These are phyloP conservation scores for Pogonophryne albipinna DNA, from an alignment of 2,797 vertebrate species.

Conservation along the genomic window DNA sequence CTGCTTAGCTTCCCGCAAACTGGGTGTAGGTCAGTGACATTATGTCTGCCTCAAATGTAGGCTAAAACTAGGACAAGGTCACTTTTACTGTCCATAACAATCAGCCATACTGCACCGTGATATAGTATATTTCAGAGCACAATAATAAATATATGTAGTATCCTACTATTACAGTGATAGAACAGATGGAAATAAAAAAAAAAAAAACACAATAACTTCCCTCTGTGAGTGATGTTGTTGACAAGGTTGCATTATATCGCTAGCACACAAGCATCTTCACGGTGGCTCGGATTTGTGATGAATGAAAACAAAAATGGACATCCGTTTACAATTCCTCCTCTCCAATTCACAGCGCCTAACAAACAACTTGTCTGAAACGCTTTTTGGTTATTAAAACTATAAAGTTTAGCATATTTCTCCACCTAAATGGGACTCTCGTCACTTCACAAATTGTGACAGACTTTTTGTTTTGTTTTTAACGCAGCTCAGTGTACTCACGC, in stretches of 20 bases:
- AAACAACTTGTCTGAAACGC: neutral
- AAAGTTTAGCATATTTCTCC: too few species aligned
- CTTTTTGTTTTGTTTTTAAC: slow-evolving; percentile 17
- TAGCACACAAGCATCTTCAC: neutral
- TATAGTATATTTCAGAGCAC: too few species aligned
- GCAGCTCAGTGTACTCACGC: slow-evolving; percentile 4
- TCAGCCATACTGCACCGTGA: neutral
- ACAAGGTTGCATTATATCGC: neutral
- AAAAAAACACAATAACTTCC: neutral
- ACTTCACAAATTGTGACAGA: neutral
- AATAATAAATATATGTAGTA: fast-evolving
- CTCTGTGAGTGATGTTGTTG: neutral
- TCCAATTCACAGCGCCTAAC: neutral
- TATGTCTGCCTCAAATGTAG: slow-evolving; percentile 52
- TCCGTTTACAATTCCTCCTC: neutral
- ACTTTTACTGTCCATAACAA: slow-evolving; percentile 14
- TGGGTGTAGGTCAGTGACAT: slow-evolving; percentile 52
- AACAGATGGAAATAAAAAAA: neutral
- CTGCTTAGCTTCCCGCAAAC: slow-evolving; percentile 22
- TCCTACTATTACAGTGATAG: neutral
- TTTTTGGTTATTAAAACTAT: neutral
- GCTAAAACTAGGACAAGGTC: slow-evolving; percentile 33
- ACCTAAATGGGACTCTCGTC: fast-evolving
- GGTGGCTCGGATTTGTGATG: slow-evolving; percentile 5
- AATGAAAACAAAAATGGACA: neutral